phyloP scores from a whole-genome alignment of 2,113 vertebrate species.

The Mixornis gularis region DNA sequence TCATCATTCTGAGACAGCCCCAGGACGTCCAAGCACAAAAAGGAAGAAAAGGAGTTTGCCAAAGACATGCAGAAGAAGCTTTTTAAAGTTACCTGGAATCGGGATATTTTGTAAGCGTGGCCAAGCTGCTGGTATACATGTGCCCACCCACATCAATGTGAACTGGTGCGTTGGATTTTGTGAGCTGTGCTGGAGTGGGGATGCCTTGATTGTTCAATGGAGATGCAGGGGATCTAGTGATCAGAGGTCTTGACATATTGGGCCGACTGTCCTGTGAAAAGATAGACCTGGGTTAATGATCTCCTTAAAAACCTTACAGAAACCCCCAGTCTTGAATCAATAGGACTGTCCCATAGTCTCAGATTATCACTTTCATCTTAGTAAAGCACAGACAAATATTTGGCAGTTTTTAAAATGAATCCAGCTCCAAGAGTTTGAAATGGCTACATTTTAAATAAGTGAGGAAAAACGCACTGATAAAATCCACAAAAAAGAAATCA shows the following conservation, averaged over 20 bases:
- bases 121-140: slow-evolving; percentile 99
- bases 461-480: background rate
- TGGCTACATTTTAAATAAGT: background rate
- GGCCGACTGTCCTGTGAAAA: slow-evolving; percentile 91
- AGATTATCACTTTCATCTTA: background rate
- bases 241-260: slow-evolving; percentile 98
- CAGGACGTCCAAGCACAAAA: background rate
- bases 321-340: background rate
- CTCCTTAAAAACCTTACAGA: background rate
- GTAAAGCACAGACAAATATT: background rate
- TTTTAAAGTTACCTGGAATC: slow-evolving; percentile 83
- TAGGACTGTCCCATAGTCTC: background rate
- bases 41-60: slow-evolving; percentile 17
- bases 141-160: slow-evolving; percentile 98
- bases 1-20: slow-evolving; percentile 13
- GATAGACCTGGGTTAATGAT: slow-evolving; percentile 67
- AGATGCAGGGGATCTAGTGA: slow-evolving; percentile 96
- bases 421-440: background rate
- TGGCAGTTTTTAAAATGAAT: background rate
- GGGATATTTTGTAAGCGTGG: slow-evolving; percentile 93
- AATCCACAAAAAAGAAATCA: background rate
- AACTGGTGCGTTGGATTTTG: slow-evolving; percentile 95
- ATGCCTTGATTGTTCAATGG: slow-evolving; percentile 98
- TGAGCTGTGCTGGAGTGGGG: slow-evolving; percentile 95
- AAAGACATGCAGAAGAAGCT: slow-evolving; percentile 54